Conservation (phyloP, 2,113 vertebrate species). For the Butastur rufipennis region DNA sequence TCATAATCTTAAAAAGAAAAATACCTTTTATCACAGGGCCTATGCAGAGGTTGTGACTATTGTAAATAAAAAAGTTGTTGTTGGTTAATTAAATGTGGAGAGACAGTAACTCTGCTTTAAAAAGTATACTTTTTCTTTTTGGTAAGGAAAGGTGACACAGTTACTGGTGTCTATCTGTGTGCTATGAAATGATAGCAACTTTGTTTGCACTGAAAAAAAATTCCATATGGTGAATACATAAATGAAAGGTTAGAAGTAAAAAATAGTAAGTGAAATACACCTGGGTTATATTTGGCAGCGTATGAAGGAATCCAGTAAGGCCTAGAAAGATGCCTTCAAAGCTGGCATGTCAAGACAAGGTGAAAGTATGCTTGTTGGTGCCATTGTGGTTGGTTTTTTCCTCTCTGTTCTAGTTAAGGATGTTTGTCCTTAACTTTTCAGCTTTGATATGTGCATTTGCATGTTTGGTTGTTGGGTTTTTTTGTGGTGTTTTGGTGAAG, state of each 20-base stretch:
- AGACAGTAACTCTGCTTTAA: neutral
- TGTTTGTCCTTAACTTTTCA: neutral
- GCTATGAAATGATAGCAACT: neutral
- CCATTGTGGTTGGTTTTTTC: neutral
- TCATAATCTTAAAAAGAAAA: neutral
- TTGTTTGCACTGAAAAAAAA: neutral
- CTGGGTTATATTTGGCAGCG: neutral
- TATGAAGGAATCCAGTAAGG: neutral
- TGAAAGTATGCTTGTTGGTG: neutral
- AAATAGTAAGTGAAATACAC: neutral
- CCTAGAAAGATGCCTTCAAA: neutral
- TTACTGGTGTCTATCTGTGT: neutral
- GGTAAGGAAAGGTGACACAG: neutral
- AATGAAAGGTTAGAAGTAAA: neutral
- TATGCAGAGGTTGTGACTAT: neutral
- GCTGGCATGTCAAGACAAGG: neutral
- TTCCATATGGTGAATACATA: neutral
- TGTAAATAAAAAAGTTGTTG: neutral
- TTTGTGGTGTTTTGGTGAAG: neutral
- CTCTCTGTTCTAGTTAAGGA: neutral
- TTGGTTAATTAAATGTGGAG: neutral
- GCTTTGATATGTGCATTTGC: neutral
- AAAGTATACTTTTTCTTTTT: neutral
- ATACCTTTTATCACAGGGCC: neutral
- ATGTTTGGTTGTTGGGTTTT: neutral